These are phyloP conservation scores for Myoxocephalus aenaeus DNA, from an alignment of 2,797 vertebrate species.

Conservation along the genomic window DNA sequence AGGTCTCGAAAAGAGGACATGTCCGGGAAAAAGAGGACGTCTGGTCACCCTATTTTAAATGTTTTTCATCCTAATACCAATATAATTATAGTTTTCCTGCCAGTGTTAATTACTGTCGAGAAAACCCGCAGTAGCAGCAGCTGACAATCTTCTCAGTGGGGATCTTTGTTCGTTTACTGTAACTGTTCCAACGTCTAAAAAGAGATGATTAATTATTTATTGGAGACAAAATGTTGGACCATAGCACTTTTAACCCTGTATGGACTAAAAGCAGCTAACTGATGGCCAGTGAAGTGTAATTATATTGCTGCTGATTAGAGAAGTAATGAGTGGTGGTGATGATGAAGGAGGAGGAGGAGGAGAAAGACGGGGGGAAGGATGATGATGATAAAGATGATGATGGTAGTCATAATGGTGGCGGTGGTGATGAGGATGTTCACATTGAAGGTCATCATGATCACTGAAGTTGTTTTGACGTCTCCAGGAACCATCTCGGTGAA, in stretches of 20 bases:
- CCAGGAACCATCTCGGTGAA: slow-evolving; percentile 98
- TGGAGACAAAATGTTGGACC: slow-evolving; percentile 34
- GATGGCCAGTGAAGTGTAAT: slow-evolving; percentile 41
- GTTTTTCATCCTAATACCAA: slow-evolving; percentile 1
- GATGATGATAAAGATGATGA: slow-evolving; percentile 42
- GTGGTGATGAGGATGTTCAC: slow-evolving; percentile 51
- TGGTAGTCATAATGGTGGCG: slow-evolving; percentile 26
- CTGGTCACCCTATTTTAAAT: no score
- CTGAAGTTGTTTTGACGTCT: slow-evolving; percentile 46
- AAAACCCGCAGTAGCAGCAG: slow-evolving; percentile 15
- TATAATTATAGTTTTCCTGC: slow-evolving; percentile 33
- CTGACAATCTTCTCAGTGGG: slow-evolving; percentile 38
- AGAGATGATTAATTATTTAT: slow-evolving; percentile 55
- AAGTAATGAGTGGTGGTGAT: slow-evolving; percentile 34
- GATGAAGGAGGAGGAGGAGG: slow-evolving; percentile 36
- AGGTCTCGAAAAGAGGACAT: no score
- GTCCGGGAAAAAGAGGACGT: no score
- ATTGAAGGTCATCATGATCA: slow-evolving; percentile 51
- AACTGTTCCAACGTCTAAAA: slow-evolving; percentile 35
- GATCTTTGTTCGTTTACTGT: slow-evolving; percentile 48
- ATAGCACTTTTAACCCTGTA: slow-evolving; percentile 31
- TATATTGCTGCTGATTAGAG: slow-evolving; percentile 44
- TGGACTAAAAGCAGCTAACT: neutral
- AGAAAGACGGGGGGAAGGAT: slow-evolving; percentile 14
- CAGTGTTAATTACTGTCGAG: slow-evolving; percentile 35